phyloP scores from a whole-genome alignment of 2,113 vertebrate genomes.

The Macrotus californicus region DNA sequence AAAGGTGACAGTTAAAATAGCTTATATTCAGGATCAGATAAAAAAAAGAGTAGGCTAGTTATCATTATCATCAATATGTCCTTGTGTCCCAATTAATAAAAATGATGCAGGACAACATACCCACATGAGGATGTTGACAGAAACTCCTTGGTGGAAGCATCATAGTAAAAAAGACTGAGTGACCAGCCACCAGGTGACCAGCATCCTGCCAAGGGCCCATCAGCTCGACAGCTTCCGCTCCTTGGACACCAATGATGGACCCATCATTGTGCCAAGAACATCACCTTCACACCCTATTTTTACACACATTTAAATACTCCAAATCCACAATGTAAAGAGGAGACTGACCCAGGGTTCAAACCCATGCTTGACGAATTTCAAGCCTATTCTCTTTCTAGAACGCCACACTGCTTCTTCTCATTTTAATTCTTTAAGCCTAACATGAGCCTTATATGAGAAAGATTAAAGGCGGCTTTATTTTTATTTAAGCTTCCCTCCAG shows the following conservation, averaged over 20 bases:
- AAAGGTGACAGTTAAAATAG: background rate
- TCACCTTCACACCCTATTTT: background rate
- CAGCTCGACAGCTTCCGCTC: background rate
- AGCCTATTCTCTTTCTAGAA: background rate
- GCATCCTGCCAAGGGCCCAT: background rate
- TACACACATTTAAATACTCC: background rate
- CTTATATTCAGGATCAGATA: background rate
- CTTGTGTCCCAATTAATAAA: background rate
- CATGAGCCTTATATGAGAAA: background rate
- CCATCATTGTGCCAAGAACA: background rate
- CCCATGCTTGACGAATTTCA: background rate
- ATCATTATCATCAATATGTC: background rate
- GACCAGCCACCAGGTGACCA: too few relatives aligned
- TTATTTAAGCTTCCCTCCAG: background rate
- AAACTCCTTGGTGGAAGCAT: background rate
- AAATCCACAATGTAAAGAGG: background rate
- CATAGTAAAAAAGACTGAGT: too few relatives aligned
- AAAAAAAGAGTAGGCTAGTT: background rate
- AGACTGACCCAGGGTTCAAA: background rate
- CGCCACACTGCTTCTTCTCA: background rate
- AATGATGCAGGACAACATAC: background rate
- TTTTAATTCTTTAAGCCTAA: background rate
- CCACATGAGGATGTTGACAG: too few relatives aligned
- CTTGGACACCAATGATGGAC: fast-evolving
- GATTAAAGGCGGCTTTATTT: background rate